These are phyloP conservation scores for Tetramorium parvispinum DNA, from an alignment of 1,140 invertebrate genomes.

Conservation along the genomic window DNA sequence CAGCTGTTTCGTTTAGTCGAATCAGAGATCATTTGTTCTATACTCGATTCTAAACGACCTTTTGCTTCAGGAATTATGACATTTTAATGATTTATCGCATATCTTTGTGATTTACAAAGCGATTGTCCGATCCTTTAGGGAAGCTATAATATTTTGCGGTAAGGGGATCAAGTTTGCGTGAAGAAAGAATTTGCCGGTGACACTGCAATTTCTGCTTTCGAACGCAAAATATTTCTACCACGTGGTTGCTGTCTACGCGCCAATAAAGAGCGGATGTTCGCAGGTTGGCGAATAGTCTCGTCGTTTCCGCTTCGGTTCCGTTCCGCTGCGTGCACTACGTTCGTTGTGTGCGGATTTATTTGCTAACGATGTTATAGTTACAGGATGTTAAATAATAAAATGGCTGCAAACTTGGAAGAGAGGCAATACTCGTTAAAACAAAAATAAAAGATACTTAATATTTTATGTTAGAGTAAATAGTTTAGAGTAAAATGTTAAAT, in stretches of 20 bases:
- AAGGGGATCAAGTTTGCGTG: background rate
- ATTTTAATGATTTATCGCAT: background rate
- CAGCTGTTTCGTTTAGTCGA: no score
- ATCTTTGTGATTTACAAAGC: no score
- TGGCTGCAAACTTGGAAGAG: background rate
- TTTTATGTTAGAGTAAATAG: background rate
- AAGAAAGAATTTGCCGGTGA: background rate
- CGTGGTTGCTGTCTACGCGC: constrained; percentile 15
- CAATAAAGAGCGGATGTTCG: constrained; percentile 43
- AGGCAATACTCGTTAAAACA: background rate
- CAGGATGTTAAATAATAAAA: background rate
- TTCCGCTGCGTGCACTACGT: constrained; percentile 15
- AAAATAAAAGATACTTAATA: background rate
- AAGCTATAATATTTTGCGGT: no score
- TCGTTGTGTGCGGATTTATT: constrained; percentile 4
- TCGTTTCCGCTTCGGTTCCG: constrained; percentile 50
- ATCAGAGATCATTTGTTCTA: no score
- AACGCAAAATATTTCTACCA: constrained; percentile 12
- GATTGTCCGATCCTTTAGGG: no score
- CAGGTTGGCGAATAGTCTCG: constrained; percentile 44
- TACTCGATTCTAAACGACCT: no score
- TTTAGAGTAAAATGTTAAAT: background rate
- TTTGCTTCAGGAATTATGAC: background rate
- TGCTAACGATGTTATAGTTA: background rate
- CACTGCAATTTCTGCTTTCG: background rate